These are phyloP conservation scores for Lissocephala sabroskyi DNA, from an alignment of 2,888 invertebrate genomes.

Conservation along the genomic window DNA sequence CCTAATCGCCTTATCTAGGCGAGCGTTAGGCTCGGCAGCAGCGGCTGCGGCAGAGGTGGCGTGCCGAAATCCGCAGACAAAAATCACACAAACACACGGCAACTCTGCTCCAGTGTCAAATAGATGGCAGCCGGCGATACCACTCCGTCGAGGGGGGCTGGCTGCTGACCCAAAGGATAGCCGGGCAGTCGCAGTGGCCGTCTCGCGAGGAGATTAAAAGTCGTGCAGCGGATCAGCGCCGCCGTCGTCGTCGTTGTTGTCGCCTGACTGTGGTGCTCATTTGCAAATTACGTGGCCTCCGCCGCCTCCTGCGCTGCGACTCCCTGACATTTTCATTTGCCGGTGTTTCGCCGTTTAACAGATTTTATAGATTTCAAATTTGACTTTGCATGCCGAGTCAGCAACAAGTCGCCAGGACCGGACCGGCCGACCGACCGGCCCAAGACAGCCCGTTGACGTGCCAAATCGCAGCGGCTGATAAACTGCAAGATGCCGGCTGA, in stretches of 20 bases:
- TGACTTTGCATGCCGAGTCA: conserved; percentile 23
- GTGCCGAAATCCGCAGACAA: conserved; percentile 27
- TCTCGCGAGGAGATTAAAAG: conserved; percentile 46
- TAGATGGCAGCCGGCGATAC: conserved; percentile 54
- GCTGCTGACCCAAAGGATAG: neutral
- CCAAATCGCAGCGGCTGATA: conserved; percentile 37
- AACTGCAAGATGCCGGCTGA: conserved; percentile 1
- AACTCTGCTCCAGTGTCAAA: conserved; percentile 46
- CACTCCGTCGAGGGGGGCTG: neutral
- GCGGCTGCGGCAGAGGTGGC: no score
- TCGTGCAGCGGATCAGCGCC: conserved; percentile 38
- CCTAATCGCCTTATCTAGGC: conserved; percentile 18
- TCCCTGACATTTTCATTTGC: conserved; percentile 51
- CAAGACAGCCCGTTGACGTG: conserved; percentile 26
- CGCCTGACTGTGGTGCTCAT: conserved; percentile 29
- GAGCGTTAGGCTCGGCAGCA: conserved; percentile 8
- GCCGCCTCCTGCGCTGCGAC: conserved; percentile 29
- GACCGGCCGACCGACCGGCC: neutral
- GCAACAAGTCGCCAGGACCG: conserved; percentile 9
- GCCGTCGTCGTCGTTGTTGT: conserved; percentile 5
- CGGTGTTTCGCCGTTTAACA: conserved; percentile 30
- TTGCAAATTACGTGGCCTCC: conserved; percentile 55
- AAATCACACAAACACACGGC: conserved; percentile 43
- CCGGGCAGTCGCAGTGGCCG: conserved; percentile 9
- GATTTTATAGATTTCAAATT: conserved; percentile 56